phyloP scores from a whole-genome alignment of 2,888 invertebrate species.

The Plemyria rubiginata region DNA sequence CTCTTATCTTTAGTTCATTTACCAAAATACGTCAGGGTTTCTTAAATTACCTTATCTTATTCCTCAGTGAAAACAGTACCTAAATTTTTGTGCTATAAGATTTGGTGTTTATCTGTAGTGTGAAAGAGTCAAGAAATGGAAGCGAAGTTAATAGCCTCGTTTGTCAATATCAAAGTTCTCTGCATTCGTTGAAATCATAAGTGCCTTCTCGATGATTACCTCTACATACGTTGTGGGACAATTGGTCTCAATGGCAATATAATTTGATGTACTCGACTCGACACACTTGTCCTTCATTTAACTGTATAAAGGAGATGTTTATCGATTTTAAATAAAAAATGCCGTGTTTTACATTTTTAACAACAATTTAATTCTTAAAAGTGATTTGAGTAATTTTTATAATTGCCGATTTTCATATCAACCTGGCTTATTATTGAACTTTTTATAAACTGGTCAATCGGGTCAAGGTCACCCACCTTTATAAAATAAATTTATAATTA shows the following conservation, averaged over 20 bases:
- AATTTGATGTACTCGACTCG: slow-evolving; percentile 59
- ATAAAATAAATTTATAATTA: slow-evolving; percentile 10
- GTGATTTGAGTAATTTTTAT: slow-evolving; percentile 7
- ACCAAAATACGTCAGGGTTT: too few species aligned
- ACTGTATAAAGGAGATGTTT: neutral
- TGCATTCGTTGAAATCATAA: slow-evolving; percentile 33
- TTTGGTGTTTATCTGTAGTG: neutral
- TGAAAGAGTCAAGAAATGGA: neutral
- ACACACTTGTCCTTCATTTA: slow-evolving; percentile 47
- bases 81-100: too few species aligned
- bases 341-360: neutral
- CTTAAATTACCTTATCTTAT: neutral
- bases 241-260: slow-evolving; percentile 71
- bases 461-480: slow-evolving; percentile 39
- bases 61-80: neutral
- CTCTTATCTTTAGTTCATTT: too few species aligned
- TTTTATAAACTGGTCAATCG: slow-evolving; percentile 14
- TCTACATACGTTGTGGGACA: slow-evolving; percentile 47
- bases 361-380: neutral
- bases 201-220: slow-evolving; percentile 42
- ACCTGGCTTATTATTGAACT: slow-evolving; percentile 3
- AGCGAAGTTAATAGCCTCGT: slow-evolving; percentile 23
- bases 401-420: slow-evolving; percentile 9
- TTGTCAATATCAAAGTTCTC: slow-evolving; percentile 33
- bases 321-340: neutral